Evolutionary conservation across 2,113 vertebrate genomes (phyloP).

Genomic region (Amazona vittata): DNA sequence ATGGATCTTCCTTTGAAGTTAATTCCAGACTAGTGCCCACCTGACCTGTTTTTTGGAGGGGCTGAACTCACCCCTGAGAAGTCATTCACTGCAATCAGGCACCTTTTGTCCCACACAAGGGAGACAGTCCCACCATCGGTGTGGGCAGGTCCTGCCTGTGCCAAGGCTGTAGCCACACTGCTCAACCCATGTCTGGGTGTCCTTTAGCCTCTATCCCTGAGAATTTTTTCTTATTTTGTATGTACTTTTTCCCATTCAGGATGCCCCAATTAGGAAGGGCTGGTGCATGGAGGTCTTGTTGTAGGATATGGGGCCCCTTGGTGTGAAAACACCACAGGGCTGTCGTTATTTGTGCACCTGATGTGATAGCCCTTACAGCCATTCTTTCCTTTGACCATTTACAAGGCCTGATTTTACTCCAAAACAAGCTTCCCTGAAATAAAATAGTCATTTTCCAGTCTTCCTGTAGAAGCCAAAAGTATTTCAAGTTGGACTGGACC

Average conservation of each 20-base stretch:
- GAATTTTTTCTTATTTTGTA: not conserved
- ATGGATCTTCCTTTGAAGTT: not conserved
- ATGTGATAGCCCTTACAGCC: not conserved
- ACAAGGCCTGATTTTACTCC: conserved; percentile 43
- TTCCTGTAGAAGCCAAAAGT: conserved; percentile 62
- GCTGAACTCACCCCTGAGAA: not conserved
- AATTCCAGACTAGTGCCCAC: not conserved
- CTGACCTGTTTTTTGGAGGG: not conserved
- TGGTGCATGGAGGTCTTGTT: not conserved
- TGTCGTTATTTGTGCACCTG: not conserved
- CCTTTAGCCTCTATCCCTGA: not conserved
- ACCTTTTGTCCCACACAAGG: not conserved
- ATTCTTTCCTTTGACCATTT: conserved; percentile 13
- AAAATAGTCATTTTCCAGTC: conserved; percentile 51
- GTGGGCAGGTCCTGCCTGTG: not conserved
- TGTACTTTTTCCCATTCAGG: not conserved
- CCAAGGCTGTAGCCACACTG: not conserved
- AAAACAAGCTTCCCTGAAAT: conserved; percentile 64
- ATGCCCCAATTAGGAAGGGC: not conserved
- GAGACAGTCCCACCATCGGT: not conserved
- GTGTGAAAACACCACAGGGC: not conserved
- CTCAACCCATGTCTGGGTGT: not conserved
- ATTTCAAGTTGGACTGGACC: conserved; percentile 42
- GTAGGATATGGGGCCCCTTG: not conserved
- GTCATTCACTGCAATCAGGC: not conserved